Evolutionary conservation across 2,113 vertebrate genomes (phyloP).

Genomic region (Pedionomus torquatus): DNA sequence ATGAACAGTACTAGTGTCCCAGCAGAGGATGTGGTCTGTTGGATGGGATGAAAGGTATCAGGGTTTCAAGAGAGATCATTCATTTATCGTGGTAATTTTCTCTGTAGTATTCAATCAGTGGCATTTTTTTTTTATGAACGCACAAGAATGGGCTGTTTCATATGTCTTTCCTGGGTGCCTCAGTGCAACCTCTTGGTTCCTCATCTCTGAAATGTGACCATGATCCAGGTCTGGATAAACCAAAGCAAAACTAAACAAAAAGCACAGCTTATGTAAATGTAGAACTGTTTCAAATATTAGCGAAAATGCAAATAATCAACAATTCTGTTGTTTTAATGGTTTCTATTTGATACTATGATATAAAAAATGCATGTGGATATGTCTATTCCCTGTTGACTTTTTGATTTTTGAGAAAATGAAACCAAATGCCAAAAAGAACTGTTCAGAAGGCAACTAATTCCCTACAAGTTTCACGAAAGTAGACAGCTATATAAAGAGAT

Average conservation of each 20-base stretch:
- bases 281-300: not conserved
- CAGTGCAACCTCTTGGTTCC: not conserved
- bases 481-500: not conserved
- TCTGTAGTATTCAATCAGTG: not conserved
- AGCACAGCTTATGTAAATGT: not conserved
- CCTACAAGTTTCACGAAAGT: not conserved
- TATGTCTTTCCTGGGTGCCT: not conserved
- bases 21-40: not conserved
- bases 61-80: not conserved
- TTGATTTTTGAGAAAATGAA: not conserved
- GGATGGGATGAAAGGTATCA: not conserved
- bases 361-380: accelerated
- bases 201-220: not conserved
- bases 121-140: accelerated
- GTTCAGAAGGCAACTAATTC: not conserved
- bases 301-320: not conserved
- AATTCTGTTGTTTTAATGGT: not conserved
- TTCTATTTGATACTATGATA: not conserved
- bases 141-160: not conserved
- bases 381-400: not conserved
- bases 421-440: not conserved
- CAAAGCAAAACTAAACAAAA: not conserved
- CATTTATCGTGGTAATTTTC: not conserved
- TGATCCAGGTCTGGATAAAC: not conserved
- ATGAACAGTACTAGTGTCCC: not conserved